phyloP scores from a whole-genome alignment of 2,888 invertebrate species.

The Melipona bicolor region DNA sequence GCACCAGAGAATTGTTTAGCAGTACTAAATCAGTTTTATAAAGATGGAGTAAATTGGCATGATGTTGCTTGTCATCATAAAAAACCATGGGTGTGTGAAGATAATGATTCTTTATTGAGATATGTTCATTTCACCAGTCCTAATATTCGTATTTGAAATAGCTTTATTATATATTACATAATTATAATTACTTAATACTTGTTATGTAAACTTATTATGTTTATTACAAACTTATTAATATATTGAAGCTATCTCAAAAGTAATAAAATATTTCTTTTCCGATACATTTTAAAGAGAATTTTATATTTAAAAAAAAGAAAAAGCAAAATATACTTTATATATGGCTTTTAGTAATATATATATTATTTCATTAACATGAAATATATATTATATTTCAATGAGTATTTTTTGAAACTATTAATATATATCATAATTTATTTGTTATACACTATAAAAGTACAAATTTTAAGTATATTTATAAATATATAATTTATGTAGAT shows the following conservation, averaged over 20 bases:
- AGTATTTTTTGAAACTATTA: background rate
- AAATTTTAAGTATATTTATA: background rate
- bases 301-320: background rate
- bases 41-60: conserved; percentile 96
- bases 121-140: conserved; percentile 94
- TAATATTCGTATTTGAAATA: conserved; percentile 88
- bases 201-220: background rate
- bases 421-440: background rate
- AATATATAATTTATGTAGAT: background rate
- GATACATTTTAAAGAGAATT: background rate
- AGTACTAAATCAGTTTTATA: conserved; percentile 95
- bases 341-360: no score
- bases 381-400: background rate
- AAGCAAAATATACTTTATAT: background rate
- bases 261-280: background rate
- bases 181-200: conserved; percentile 2
- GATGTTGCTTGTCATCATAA: conserved; percentile 95
- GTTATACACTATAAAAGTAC: background rate
- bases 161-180: conserved; percentile 7
- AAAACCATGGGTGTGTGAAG: conserved; percentile 95
- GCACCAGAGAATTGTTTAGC: conserved; percentile 94
- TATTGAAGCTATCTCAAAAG: conserved; percentile 4
- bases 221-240: background rate
- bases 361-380: background rate
- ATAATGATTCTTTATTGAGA: conserved; percentile 93